A percentile compares a stretch with the other conserved stretches of the same genome.
Conservation (phyloP, 2,797 vertebrate species). For the Cacajao melanocephalus region DNA sequence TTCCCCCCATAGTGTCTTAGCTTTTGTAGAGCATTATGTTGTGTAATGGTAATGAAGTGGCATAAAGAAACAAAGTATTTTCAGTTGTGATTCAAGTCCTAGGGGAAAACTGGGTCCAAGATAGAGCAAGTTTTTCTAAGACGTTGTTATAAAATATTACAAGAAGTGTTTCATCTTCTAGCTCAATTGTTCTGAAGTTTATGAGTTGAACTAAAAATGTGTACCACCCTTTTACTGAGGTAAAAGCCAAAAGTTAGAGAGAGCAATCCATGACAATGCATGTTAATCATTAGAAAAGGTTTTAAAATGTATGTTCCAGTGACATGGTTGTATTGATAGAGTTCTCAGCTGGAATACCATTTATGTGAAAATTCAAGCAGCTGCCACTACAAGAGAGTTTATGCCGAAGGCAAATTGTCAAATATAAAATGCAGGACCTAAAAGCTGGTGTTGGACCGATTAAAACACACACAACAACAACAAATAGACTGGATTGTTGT, state of each 20-base stretch:
- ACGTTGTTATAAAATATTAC: conserved; percentile 27
- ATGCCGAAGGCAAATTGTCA: conserved; percentile 76
- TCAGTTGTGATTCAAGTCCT: neutral
- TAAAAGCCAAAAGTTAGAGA: conserved; percentile 32
- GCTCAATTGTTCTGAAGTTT: neutral
- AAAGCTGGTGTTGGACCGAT: conserved; percentile 32
- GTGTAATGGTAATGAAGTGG: neutral
- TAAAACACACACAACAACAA: conserved; percentile 16
- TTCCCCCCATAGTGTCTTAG: neutral
- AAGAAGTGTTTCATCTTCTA: conserved; percentile 24
- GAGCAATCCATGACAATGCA: neutral
- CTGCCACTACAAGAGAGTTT: conserved; percentile 63
- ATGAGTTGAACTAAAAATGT: neutral
- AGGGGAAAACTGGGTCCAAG: neutral
- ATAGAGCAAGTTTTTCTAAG: neutral
- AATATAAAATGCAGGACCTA: conserved; percentile 71
- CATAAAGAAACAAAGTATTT: neutral
- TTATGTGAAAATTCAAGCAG: conserved; percentile 73
- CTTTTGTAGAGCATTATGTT: neutral
- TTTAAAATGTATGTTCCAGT: neutral
- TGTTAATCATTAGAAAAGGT: conserved; percentile 39
- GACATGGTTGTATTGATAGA: neutral
- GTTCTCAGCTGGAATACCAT: conserved; percentile 12
- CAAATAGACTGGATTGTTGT: conserved; percentile 48
- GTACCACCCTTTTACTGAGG: neutral